Evolutionary conservation across 2,888 invertebrate genomes (phyloP), one percentile per base, ranked within the genome.

Genomic region (Imbricaverruca yamaguchii): DNA sequence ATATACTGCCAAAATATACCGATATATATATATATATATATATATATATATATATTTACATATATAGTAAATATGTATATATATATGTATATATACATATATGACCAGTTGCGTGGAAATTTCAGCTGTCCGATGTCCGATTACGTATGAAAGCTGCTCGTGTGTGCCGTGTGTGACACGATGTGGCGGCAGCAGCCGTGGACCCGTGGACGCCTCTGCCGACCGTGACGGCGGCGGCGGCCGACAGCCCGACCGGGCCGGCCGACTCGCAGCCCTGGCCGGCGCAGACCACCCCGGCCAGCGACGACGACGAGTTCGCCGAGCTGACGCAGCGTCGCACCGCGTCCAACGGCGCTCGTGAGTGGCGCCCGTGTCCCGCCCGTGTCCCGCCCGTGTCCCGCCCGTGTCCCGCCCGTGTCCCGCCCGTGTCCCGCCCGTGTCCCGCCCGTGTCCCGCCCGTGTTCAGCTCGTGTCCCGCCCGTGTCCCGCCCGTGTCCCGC

Each of bases 131-230:
- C 39, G 2, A 39, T 39, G 1, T 39, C 39, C 39, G 2, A 39
- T 39, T 4, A 39, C 39, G 39, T 39, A 39, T 39, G 39, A 39
- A 39, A 39, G 1, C 1, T 4, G 39, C 39, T 39, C 2, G 2
- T 39, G 39, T 4, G 39, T 39, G 39, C 39, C 39, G 39, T 39
- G 39, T 39, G 39, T 39, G 39, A 39, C 39, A 39, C 4, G 39
- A 39, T 39, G 39, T 7, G 7, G 12, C 59, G 11, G 59, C 59
- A 11, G 59, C 59, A 11, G 59, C 7, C 7, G 59, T 15, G 74
- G 74, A 74, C 74, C 83, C 83, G 39, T 83, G 83, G 83, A 81
- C 82, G 15, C 82, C 82, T 25, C 81, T 83, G 21, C 18, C 39
- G 9, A n/a, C 56, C 23, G 39, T 13, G 39, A 6, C 69, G 13